A percentile compares a stretch with the other conserved stretches of the same genome.
These are phyloP conservation scores for Augochlorella aurata DNA, from an alignment of 2,888 invertebrate genomes.

Conservation along the genomic window DNA sequence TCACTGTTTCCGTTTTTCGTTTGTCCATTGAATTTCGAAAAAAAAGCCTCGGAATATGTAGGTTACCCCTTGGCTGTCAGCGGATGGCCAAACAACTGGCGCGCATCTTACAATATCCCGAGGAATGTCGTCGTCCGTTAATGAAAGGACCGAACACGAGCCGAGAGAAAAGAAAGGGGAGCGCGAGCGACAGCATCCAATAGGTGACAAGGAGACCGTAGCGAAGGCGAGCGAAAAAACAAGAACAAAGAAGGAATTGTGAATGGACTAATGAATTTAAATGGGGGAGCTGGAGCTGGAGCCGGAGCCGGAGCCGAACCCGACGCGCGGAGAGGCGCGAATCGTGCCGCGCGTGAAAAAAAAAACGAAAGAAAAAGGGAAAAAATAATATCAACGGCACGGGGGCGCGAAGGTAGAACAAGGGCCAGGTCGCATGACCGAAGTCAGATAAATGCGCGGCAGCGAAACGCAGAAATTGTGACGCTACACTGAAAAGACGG, in stretches of 20 bases:
- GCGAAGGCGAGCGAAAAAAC: constrained; percentile 19
- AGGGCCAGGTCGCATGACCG: constrained; percentile 39
- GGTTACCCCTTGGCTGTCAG: constrained; percentile 14
- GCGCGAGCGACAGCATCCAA: constrained; percentile 27
- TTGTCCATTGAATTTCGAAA: not conserved
- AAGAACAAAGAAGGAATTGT: constrained; percentile 49
- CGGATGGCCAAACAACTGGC: constrained; percentile 19
- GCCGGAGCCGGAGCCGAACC: constrained; percentile 1
- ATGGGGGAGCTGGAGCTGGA: constrained; percentile 35
- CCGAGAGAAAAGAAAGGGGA: constrained; percentile 8
- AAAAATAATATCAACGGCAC: constrained; percentile 32
- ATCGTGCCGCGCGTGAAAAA: constrained; percentile 29
- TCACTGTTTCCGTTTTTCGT: not conserved
- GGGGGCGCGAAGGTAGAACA: not conserved
- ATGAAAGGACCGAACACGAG: constrained; percentile 22
- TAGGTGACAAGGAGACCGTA: constrained; percentile 42
- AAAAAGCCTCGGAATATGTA: not conserved
- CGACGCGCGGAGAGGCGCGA: constrained; percentile 39
- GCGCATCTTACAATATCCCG: constrained; percentile 27
- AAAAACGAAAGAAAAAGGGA: not conserved
- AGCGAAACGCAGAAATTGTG: constrained; percentile 6
- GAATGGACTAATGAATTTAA: constrained; percentile 60
- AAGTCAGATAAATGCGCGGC: constrained; percentile 39
- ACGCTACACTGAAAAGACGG: not conserved
- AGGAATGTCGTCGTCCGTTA: constrained; percentile 23